Evolutionary conservation across 2,797 vertebrate species (phyloP).

Genomic region (Gymnocypris eckloni): DNA sequence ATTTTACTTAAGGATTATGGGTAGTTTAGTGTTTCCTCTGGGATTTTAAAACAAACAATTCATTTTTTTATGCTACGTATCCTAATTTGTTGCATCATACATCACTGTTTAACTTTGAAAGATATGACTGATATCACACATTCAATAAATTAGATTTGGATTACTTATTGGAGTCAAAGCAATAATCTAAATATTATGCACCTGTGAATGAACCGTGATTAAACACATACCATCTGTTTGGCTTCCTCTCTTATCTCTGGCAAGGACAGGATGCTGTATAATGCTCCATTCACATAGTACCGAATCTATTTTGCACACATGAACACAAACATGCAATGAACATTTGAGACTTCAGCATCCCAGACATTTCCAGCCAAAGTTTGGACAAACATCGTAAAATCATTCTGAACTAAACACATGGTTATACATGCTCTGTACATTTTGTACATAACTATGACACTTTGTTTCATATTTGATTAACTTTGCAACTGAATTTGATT

Average conservation of each 20-base stretch:
- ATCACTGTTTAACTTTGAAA: background rate
- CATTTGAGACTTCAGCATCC: background rate
- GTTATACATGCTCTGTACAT: background rate
- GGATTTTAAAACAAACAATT: background rate
- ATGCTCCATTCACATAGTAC: constrained; percentile 91
- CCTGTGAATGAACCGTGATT: background rate
- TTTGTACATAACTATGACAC: background rate
- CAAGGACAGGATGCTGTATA: constrained; percentile 92
- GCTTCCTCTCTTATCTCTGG: constrained; percentile 90
- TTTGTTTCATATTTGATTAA: background rate
- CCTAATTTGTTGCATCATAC: background rate
- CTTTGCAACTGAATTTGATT: background rate
- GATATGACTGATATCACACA: background rate
- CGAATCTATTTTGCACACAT: constrained; percentile 80
- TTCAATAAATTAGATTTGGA: background rate
- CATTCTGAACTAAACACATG: background rate
- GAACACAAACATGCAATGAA: constrained; percentile 9
- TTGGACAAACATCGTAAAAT: background rate
- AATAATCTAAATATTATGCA: background rate
- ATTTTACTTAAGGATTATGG: background rate
- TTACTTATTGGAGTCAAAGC: background rate
- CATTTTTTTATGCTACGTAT: background rate
- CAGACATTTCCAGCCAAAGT: background rate
- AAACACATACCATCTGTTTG: constrained; percentile 84
- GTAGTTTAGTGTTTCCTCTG: background rate